phyloP scores from a whole-genome alignment of 1,140 invertebrate genomes.

The Cyrtorhinus lividipennis region DNA sequence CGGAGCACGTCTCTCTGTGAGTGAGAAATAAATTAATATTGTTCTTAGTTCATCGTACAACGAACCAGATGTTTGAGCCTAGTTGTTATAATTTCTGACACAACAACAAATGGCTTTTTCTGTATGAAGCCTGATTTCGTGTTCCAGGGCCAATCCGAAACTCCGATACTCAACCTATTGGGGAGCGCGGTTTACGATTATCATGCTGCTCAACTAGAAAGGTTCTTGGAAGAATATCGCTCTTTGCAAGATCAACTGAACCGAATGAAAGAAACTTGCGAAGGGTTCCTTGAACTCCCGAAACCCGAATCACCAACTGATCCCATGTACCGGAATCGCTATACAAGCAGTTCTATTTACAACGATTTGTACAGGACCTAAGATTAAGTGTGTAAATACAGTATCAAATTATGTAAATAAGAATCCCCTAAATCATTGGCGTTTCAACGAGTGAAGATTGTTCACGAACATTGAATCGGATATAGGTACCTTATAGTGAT shows the following conservation, averaged over 20 bases:
- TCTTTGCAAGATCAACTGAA: slow-evolving; percentile 55
- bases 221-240: slow-evolving; percentile 59
- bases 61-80: too few species aligned
- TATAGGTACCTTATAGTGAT: too few species aligned
- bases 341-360: slow-evolving; percentile 20
- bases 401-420: too few species aligned
- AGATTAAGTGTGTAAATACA: too few species aligned
- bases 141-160: slow-evolving; percentile 15
- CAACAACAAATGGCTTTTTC: too few species aligned
- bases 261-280: slow-evolving; percentile 60
- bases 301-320: slow-evolving; percentile 30
- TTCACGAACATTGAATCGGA: too few species aligned
- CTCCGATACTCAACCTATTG: slow-evolving; percentile 24
- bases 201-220: slow-evolving; percentile 56
- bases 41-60: too few species aligned
- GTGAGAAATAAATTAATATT: too few species aligned
- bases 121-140: not conserved
- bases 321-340: slow-evolving; percentile 23
- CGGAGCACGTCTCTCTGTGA: slow-evolving; percentile 9
- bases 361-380: slow-evolving; percentile 27
- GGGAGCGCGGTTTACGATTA: slow-evolving; percentile 43
- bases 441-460: too few species aligned
- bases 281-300: slow-evolving; percentile 25
- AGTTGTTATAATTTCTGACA: too few species aligned
- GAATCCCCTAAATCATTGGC: too few species aligned